Evolutionary conservation across 2,797 vertebrate genomes (phyloP), one percentile per base, ranked within the genome.

Genomic region (Calcarius lapponicus): DNA sequence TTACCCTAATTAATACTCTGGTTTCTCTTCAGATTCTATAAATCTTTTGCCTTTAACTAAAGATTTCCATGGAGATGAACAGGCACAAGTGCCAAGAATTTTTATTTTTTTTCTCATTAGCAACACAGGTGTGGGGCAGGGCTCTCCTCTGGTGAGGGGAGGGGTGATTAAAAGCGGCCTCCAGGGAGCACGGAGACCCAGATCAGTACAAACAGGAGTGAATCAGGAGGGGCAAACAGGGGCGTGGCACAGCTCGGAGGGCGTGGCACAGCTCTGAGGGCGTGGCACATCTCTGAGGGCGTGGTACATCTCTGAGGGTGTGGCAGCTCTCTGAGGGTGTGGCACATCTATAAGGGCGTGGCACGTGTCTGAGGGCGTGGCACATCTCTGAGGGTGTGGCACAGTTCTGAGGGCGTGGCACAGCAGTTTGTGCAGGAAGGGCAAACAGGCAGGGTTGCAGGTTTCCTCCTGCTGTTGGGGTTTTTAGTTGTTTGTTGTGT

Each of bases 121-220:
- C 25, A 28, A 20, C 58, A 38, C 17, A 60, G 36, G 17, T 28
- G 12, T 38, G 38, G 25, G 25, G 36, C 8, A 9, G 17, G 58
- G 17, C 17, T 38, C 17, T 60, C 57, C 34, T 60, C 25, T 28
- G 25, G 22, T 10, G 10, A 57, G 54, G 3, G 3, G 22, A 5
- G 10, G 10, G 57, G 8, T 38, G 58, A 38, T 38, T 28, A 29
- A 29, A 26, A 60, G 17, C 11, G 25, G 36, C 26, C 25, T 60
- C 8, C 7, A 28, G 26, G 36, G 36, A 60, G 17, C 6, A 13
- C 2, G 1, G 57, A 17, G 17, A 60, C 11, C 25, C 34, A 38
- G 34, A 19, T 25, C 0, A 1, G 14, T n/a, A 10, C 15, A 36
- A 36, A 17, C 16, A 36, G 24, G 10, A 26, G 7, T 8, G n/a